Base-by-base conservation (phyloP, 2,797 vertebrate species). In the Sparidentex hasta region DNA sequence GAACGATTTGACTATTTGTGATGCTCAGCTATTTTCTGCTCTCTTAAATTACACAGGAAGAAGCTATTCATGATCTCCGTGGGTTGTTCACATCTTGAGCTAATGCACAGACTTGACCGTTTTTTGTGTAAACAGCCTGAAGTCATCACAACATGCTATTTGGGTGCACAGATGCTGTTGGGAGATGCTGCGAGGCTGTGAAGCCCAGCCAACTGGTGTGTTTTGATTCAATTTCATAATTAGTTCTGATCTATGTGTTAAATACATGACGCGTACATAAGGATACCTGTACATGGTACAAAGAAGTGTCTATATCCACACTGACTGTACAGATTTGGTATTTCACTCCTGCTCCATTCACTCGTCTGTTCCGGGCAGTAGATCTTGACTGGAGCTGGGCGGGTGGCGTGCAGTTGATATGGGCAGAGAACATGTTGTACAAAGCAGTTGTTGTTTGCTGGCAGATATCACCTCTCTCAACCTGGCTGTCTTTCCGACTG, bases 381-480 rank as follows among this genome's bases (percentile, higher is more conserved):
- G 73, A 83, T 82, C 67, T 78, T 14, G 16, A 71, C 58, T 52
- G 58, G 62, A 71, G 79, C 70, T 48, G 65, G 71, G 69, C 51
- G 5, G 55, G 21, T 11, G 78, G 74, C 25, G 44, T 25, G 33
- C 57, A 44, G 65, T 43, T 75, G 81, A 90, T 73, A 70, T 33
- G 71, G 78, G 68, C 48, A 27, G 62, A 77, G 84, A 87, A 82
- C 86, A 82, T 70, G 82, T 76, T 85, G 88, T 85, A 80, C 86
- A 84, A 92, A 89, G 84, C 79, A 73, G 73, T 57, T n/a, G 23
- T 90, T 92, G 87, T 92, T 92, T 91, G 84, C 88, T 77, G 83
- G 66, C 85, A 80, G 88, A 90, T 88, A 80, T 90, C 86, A 78
- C 87, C 78, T 88, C 87, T 79, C 72, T 84, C 80, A 81, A 78